These are phyloP conservation scores for Stictocephala bisonia DNA, from an alignment of 2,888 invertebrate genomes.

Conservation along the genomic window DNA sequence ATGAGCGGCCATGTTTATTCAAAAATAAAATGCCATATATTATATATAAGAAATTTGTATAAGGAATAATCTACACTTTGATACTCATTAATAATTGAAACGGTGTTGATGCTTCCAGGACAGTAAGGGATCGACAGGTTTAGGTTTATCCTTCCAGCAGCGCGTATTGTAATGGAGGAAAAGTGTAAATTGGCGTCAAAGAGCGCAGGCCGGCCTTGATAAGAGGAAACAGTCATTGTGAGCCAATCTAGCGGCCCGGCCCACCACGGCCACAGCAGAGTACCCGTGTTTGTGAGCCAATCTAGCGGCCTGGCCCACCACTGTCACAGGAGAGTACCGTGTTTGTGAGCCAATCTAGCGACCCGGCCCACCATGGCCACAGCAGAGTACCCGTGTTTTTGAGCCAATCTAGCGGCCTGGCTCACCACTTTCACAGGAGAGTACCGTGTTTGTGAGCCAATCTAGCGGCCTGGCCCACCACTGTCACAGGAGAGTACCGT, in stretches of 20 bases:
- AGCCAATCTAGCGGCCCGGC: constrained; percentile 13
- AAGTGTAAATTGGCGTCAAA: constrained; percentile 18
- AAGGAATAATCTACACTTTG: no score
- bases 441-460: constrained; percentile 28
- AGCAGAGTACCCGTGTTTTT: no score
- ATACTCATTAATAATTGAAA: no score
- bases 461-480: neutral
- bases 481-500: neutral
- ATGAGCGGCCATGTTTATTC: no score
- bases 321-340: constrained; percentile 22
- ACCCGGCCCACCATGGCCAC: neutral
- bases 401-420: no score
- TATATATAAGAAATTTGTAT: no score
- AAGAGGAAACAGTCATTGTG: constrained; percentile 35
- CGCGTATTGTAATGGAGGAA: neutral
- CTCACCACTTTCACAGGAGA: no score
- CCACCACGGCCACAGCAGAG: neutral
- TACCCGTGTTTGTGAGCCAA: no score
- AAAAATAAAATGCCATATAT: no score
- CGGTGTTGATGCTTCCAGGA: no score
- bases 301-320: no score
- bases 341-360: constrained; percentile 27
- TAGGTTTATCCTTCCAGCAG: neutral
- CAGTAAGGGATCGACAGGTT: no score
- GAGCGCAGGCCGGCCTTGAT: constrained; percentile 26